Percentiles rank a stretch among this genome's conserved stretches.
These are phyloP conservation scores for Trichechus manatus DNA, from an alignment of 2,113 vertebrate species.

Conservation along the genomic window DNA sequence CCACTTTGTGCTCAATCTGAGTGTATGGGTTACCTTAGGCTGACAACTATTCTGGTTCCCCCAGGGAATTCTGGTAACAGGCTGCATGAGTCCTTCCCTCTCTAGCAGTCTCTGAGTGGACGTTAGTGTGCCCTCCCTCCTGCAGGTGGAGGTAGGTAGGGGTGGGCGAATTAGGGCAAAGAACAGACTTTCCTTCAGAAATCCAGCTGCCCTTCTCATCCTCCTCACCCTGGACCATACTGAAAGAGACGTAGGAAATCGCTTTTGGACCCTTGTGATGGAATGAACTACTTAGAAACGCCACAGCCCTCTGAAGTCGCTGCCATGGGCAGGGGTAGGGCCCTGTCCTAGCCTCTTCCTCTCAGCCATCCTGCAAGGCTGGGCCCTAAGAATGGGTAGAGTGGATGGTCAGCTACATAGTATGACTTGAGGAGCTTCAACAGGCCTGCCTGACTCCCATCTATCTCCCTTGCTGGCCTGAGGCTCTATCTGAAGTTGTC, in stretches of 20 bases:
- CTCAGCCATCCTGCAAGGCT: background rate
- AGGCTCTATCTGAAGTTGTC: background rate
- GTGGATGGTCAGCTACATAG: background rate
- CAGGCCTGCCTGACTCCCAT: background rate
- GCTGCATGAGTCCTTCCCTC: background rate
- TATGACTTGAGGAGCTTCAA: background rate
- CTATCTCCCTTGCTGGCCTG: background rate
- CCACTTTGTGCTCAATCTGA: background rate
- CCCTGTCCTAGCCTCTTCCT: background rate
- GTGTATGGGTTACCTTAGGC: background rate
- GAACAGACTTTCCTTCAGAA: conserved; percentile 19
- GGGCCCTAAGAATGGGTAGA: background rate
- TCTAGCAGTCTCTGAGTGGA: background rate
- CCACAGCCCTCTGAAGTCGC: background rate
- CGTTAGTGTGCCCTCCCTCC: background rate
- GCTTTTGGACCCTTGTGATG: background rate
- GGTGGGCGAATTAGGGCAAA: background rate
- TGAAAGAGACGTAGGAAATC: background rate
- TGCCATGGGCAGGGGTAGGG: background rate
- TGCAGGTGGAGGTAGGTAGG: background rate
- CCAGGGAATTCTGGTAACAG: background rate
- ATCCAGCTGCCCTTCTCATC: background rate
- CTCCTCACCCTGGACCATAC: background rate
- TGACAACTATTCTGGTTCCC: background rate
- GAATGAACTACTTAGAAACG: background rate